These are phyloP conservation scores for Pangasius sanitwongsei DNA, from an alignment of 2,797 vertebrate species.

Conservation along the genomic window DNA sequence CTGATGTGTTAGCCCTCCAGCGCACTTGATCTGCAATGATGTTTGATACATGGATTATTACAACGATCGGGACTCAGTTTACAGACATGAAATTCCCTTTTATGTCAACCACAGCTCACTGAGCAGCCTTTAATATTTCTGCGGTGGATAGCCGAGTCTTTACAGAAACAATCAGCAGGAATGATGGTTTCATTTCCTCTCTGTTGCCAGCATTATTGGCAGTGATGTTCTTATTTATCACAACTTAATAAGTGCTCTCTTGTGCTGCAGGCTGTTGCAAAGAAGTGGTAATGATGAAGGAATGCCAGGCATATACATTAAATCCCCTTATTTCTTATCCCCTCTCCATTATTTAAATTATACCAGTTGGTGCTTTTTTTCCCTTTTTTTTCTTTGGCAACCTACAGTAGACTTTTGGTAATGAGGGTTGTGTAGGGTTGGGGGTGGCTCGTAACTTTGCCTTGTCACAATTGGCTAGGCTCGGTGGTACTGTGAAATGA, in stretches of 20 bases:
- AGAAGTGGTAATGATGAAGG: constrained; percentile 36
- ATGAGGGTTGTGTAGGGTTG: constrained; percentile 30
- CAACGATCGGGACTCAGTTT: constrained; percentile 30
- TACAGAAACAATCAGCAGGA: constrained; percentile 50
- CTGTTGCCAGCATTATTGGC: constrained; percentile 66
- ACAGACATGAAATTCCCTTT: constrained; percentile 38
- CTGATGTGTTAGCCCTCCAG: constrained; percentile 19
- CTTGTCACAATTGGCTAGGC: constrained; percentile 72
- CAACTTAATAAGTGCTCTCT: constrained; percentile 47
- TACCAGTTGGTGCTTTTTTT: constrained; percentile 25
- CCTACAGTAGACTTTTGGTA: constrained; percentile 32
- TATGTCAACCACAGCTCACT: constrained; percentile 31
- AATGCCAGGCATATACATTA: constrained; percentile 31
- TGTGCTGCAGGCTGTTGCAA: background rate
- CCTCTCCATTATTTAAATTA: constrained; percentile 41
- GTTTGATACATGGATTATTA: constrained; percentile 45
- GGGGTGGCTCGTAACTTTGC: constrained; percentile 70
- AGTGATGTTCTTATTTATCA: constrained; percentile 70
- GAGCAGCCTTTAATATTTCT: constrained; percentile 35
- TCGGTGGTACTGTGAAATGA: constrained; percentile 75
- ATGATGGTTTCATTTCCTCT: constrained; percentile 67
- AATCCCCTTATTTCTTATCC: constrained; percentile 40
- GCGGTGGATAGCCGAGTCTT: constrained; percentile 21
- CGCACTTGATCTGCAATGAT: constrained; percentile 6
- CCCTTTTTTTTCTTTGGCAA: background rate